These are phyloP conservation scores for Catostylus mosaicus DNA, from an alignment of 30 jellyfish, hydroid and myxozoan species.

Conservation along the genomic window DNA sequence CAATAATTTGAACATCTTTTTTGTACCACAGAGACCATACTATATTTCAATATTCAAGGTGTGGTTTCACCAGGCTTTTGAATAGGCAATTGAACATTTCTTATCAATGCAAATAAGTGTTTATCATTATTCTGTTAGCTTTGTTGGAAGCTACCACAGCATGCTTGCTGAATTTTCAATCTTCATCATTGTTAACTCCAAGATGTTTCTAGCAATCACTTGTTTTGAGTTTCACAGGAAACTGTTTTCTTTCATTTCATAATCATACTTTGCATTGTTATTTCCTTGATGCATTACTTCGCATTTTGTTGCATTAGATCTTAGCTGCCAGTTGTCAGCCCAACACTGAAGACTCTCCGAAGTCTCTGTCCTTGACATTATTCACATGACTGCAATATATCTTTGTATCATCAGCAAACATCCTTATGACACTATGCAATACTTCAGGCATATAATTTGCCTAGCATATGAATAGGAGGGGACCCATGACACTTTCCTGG, in stretches of 20 bases:
- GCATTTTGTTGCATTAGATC: constrained; percentile 23
- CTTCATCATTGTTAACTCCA: constrained; percentile 24
- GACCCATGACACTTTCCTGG: constrained; percentile 32
- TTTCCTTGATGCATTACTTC: constrained; percentile 6
- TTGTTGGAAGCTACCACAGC: constrained; percentile 4
- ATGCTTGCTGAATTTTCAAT: constrained; percentile 20
- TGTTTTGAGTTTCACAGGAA: constrained; percentile 28
- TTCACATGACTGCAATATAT: constrained; percentile 1
- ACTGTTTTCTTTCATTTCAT: constrained; percentile 20
- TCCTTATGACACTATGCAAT: constrained; percentile 11
- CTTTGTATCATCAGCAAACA: constrained; percentile 23
- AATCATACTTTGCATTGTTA: constrained; percentile 24
- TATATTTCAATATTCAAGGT: constrained; percentile 42
- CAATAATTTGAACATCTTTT: constrained; percentile 21
- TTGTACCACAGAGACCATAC: constrained; percentile 59
- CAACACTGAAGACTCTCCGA: neutral
- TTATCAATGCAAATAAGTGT: constrained; percentile 38
- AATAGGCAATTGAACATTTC: constrained; percentile 53
- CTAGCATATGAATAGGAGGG: constrained; percentile 12
- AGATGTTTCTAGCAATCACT: constrained; percentile 40
- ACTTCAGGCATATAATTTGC: constrained; percentile 15
- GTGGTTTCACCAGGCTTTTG: constrained; percentile 37
- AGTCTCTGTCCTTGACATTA: neutral
- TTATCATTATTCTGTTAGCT: constrained; percentile 17
- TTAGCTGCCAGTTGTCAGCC: constrained; percentile 3